Evolutionary conservation across 2,888 invertebrate genomes (phyloP).

Genomic region (Coronaproctus castanopsis): DNA sequence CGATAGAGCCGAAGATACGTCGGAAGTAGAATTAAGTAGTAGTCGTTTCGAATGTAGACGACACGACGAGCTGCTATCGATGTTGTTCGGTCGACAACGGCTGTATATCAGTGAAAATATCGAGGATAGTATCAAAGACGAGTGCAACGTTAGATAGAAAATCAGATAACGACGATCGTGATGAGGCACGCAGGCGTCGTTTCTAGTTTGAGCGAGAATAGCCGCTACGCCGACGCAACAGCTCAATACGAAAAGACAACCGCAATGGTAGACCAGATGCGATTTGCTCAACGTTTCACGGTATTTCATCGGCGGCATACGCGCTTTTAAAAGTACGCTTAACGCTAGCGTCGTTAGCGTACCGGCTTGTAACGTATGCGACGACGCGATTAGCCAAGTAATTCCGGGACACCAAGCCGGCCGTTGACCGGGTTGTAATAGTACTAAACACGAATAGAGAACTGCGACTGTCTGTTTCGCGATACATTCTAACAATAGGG

Average conservation of each 20-base stretch:
- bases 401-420: conserved; percentile 29
- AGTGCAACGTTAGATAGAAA: conserved; percentile 32
- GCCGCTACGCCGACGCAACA: conserved; percentile 34
- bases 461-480: conserved; percentile 28
- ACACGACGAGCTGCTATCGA: conserved; percentile 10
- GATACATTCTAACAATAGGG: conserved; percentile 27
- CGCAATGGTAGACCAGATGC: conserved; percentile 30
- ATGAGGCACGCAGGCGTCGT: conserved; percentile 28
- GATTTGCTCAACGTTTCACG: background rate
- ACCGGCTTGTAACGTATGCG: conserved; percentile 33
- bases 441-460: conserved; percentile 26
- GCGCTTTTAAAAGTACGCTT: conserved; percentile 28
- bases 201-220: conserved; percentile 27
- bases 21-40: conserved; percentile 20
- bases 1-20: conserved; percentile 20
- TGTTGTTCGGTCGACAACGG: conserved; percentile 20
- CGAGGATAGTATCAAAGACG: conserved; percentile 26
- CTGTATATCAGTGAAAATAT: conserved; percentile 24
- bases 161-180: conserved; percentile 31
- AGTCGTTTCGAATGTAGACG: conserved; percentile 13
- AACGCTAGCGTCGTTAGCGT: conserved; percentile 31
- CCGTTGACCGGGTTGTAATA: conserved; percentile 25
- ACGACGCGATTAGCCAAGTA: conserved; percentile 31
- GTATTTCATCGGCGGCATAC: conserved; percentile 22
- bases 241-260: conserved; percentile 31